Base-by-base conservation (phyloP, 37 sponge, comb jelly and placozoan species). In the Halisarca cf. caerulea region DNA sequence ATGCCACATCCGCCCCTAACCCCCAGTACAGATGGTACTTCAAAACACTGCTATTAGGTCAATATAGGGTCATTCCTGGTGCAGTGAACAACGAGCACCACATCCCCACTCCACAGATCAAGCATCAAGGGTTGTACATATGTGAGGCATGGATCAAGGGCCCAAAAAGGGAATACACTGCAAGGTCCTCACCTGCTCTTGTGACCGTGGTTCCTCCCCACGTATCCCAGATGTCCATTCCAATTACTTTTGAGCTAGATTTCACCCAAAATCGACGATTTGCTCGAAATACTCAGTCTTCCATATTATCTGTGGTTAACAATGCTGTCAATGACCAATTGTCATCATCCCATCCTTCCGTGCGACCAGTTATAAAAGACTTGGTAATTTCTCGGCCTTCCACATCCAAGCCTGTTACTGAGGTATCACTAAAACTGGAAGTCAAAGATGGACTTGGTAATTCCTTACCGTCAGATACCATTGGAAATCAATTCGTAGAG, bases 11-110 rank as follows among this genome's bases (percentile, higher is more conserved):
- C 6, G 25, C n/a, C 7, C 64, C 64, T 23, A 62, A 62, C 30
- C 64, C 64, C 6, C 64, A 62, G 30, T 62, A 30, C 30, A 62
- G 64, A 62, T 62, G 64, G 64, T 62, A 62, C 64, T 62, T 62
- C 30, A 62, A 23, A 15, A 23, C 18, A 30, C 64, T 30, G n/a
- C 15, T 30, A 7, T 8, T 20, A 6, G 15, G 6, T 8, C 25
- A 62, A 7, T 62, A 20, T 23, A 30, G 30, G 4, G 15, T 62
- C 15, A 15, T 62, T 15, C 64, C 64, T 30, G 15, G 30, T 28
- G 30, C 4, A 62, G 64, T 62, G 25, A 28, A 28, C 64, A 62
- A 62, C 64, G 64, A 62, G 15, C 15, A 62, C 15, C 64, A 62
- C 64, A 62, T 62, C 25, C 4, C 25, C 6, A 62, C 6, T 15